phyloP scores from a whole-genome alignment of 2,113 vertebrate species.

The Pseudopodoces humilis region DNA sequence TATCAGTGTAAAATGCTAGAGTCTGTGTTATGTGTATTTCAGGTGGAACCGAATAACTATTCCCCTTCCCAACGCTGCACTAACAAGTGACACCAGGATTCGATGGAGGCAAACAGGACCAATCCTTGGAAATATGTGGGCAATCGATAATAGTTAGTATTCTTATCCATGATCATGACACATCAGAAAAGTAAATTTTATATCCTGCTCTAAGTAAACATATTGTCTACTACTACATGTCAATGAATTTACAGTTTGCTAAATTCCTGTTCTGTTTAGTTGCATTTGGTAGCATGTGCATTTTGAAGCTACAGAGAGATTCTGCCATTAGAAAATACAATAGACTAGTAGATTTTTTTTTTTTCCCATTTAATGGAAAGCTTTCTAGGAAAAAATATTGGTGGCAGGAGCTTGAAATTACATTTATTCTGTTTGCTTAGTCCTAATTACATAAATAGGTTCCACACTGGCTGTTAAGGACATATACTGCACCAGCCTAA shows the following conservation, averaged over 20 bases:
- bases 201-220: background rate
- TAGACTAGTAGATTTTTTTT: background rate
- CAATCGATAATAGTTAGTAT: slow-evolving; percentile 92
- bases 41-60: slow-evolving; percentile 96
- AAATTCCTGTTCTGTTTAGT: slow-evolving; percentile 22
- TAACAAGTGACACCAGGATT: slow-evolving; percentile 89
- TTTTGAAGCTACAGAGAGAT: slow-evolving; percentile 10
- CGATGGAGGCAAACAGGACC: slow-evolving; percentile 92
- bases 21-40: slow-evolving; percentile 59
- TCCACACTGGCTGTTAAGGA: slow-evolving; percentile 13
- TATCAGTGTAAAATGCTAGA: background rate
- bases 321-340: slow-evolving; percentile 23
- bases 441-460: slow-evolving; percentile 39
- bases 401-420: slow-evolving; percentile 13
- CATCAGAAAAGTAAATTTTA: slow-evolving; percentile 11
- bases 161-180: slow-evolving; percentile 5
- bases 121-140: slow-evolving; percentile 93
- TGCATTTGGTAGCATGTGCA: background rate
- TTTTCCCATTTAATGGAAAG: background rate
- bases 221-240: slow-evolving; percentile 39
- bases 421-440: slow-evolving; percentile 42
- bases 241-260: slow-evolving; percentile 26
- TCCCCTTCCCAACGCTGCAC: slow-evolving; percentile 90
- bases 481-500: background rate
- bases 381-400: slow-evolving; percentile 9